These are phyloP conservation scores for Tenrec ecaudatus DNA, from an alignment of 2,113 vertebrate genomes.

Conservation along the genomic window DNA sequence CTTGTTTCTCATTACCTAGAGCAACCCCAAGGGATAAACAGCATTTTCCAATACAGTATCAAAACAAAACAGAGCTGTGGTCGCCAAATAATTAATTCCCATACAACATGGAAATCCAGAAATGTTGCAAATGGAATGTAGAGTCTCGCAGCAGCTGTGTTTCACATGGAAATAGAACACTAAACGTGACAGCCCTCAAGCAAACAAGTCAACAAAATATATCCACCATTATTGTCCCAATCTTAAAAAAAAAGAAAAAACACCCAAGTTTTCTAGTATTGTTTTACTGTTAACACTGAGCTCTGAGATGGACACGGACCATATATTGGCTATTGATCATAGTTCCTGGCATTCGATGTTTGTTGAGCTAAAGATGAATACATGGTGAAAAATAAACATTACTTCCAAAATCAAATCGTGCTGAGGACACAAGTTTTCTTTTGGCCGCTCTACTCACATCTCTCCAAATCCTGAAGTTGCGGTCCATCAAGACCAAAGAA, in stretches of 20 bases:
- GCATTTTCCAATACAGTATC: conserved; percentile 57
- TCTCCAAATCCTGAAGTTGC: background rate
- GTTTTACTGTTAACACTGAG: too few relatives aligned
- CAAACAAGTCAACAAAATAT: background rate
- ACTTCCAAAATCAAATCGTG: background rate
- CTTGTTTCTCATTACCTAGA: conserved; percentile 69
- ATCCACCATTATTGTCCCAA: background rate
- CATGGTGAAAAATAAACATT: rapidly evolving
- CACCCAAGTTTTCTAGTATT: background rate
- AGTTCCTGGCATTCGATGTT: background rate
- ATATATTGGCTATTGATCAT: rapidly evolving
- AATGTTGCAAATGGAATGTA: background rate
- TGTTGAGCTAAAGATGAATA: background rate
- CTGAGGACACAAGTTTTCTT: background rate
- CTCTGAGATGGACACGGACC: background rate
- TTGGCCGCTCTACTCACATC: rapidly evolving
- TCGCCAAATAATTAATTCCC: conserved; percentile 74
- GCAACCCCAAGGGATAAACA: conserved; percentile 51
- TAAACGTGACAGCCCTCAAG: background rate
- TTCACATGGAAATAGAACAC: background rate
- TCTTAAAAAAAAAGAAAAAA: background rate
- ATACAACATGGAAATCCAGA: conserved; percentile 15
- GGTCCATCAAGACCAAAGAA: background rate
- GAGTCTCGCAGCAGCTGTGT: conserved; percentile 7
- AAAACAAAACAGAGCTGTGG: conserved; percentile 29